Conservation (phyloP, 2,888 invertebrate genomes). For the Hofmannophila pseudospretella region DNA sequence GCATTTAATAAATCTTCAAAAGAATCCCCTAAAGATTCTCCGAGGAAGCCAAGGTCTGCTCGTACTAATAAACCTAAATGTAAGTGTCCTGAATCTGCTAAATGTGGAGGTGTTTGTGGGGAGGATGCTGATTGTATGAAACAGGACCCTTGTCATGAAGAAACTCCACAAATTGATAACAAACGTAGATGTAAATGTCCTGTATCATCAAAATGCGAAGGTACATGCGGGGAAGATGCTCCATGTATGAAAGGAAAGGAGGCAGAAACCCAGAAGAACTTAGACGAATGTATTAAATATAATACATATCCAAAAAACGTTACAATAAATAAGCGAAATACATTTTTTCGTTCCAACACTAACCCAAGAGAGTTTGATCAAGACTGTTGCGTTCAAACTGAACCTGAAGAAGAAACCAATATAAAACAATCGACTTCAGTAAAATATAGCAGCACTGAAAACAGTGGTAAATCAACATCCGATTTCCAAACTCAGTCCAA, state of each 20-base stretch:
- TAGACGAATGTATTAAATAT: neutral
- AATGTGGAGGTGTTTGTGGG: slow-evolving; percentile 2
- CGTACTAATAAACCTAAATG: neutral
- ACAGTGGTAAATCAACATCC: slow-evolving; percentile 3
- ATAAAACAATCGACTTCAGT: neutral
- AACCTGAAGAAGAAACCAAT: neutral
- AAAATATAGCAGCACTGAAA: neutral
- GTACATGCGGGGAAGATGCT: neutral
- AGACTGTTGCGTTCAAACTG: too few species aligned
- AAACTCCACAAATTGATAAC: neutral
- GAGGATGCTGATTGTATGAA: slow-evolving; percentile 4
- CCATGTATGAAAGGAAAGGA: neutral
- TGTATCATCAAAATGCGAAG: neutral
- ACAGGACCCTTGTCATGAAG: neutral
- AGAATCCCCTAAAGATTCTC: too few species aligned
- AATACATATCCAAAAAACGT: slow-evolving; percentile 1
- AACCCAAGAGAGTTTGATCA: neutral
- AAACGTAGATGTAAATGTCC: neutral
- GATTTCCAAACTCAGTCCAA: slow-evolving; percentile 9
- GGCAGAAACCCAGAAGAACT: neutral
- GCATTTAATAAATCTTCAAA: too few species aligned
- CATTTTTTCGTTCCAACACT: neutral
- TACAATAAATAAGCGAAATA: neutral
- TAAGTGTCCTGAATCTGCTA: slow-evolving; percentile 2
- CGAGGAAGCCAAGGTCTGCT: too few species aligned